These are phyloP conservation scores for Piprites chloris DNA, from an alignment of 2,113 vertebrate species.

Conservation along the genomic window DNA sequence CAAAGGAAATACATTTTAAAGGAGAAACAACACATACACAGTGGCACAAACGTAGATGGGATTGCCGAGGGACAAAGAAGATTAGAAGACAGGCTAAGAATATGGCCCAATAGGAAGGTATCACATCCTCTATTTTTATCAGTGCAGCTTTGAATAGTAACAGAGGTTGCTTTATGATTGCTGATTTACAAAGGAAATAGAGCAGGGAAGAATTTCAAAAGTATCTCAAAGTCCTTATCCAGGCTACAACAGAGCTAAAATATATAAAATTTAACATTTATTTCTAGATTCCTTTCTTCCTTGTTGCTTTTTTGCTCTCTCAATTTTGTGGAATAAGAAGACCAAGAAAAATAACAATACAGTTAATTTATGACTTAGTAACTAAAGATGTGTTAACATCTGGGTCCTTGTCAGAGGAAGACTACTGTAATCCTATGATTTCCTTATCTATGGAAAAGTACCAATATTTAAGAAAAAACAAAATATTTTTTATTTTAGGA, in stretches of 20 bases:
- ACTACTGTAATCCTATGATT: not conserved
- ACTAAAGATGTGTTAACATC: not conserved
- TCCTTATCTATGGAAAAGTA: not conserved
- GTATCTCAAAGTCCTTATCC: not conserved
- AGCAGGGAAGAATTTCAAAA: not conserved
- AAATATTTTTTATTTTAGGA: not conserved
- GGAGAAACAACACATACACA: not conserved
- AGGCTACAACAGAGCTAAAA: not conserved
- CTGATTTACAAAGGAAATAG: not conserved
- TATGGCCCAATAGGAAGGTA: not conserved
- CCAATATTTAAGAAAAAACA: not conserved
- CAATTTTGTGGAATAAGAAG: not conserved
- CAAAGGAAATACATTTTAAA: not conserved
- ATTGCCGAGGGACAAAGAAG: not conserved
- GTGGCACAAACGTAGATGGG: not conserved
- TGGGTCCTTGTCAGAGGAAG: not conserved
- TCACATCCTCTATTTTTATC: not conserved
- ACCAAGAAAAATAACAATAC: not conserved
- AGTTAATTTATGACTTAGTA: not conserved
- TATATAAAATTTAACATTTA: not conserved
- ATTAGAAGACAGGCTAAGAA: conserved; percentile 25
- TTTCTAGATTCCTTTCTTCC: not conserved
- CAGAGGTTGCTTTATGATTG: not conserved
- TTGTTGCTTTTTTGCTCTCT: not conserved
- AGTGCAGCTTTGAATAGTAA: not conserved